Base-by-base conservation (phyloP, 2,113 vertebrate genomes). In the Lepus americanus region DNA sequence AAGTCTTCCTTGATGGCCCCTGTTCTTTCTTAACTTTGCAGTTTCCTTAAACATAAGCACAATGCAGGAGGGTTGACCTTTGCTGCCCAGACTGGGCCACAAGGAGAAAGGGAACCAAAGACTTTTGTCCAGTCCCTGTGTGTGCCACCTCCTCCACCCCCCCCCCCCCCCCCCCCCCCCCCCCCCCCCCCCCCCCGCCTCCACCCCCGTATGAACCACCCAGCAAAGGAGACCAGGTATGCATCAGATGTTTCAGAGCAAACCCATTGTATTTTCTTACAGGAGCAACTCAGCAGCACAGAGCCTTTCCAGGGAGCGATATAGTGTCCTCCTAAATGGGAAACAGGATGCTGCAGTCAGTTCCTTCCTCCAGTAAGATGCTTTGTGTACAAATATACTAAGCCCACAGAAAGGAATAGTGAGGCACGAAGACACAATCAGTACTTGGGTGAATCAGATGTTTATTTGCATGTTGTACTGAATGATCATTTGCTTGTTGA, bases 11-110 rank as follows among this genome's bases (percentile, higher is more conserved):
- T 83, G 77, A 74, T 83, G 70, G 86, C 89, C 82, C 91, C 86
- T 44, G 81, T 80, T 92, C 95, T 92, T 90, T 86, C 82, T 95
- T 92, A 83, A 82, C 90, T 94, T 89, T n/a, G 39, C 89, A 55
- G 89, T 84, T 96, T 86, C 90, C 95, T 92, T 94, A 69, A 93
- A 86, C 78, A 36, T 81, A 90, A 51, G 88, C 59, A 81, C 92
- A 79, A 20, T 55, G 77, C 73, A 92, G 87, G 86, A 94, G 51
- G 73, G 61, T 51, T 88, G 90, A 85, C 84, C 73, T 90, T 85
- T 96, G 80, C 70, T 76, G 39, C 64, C 49, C 94, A n/a, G 11
- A 67, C 44, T 44, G 44, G 49, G 55, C 77, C 59, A 29, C 55
- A 14, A 87, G 93, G 76, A 92, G 74, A 89, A 92, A 94, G 49